Evolutionary conservation across 2,797 vertebrate genomes (phyloP).

Genomic region (Phylloscopus collybita): DNA sequence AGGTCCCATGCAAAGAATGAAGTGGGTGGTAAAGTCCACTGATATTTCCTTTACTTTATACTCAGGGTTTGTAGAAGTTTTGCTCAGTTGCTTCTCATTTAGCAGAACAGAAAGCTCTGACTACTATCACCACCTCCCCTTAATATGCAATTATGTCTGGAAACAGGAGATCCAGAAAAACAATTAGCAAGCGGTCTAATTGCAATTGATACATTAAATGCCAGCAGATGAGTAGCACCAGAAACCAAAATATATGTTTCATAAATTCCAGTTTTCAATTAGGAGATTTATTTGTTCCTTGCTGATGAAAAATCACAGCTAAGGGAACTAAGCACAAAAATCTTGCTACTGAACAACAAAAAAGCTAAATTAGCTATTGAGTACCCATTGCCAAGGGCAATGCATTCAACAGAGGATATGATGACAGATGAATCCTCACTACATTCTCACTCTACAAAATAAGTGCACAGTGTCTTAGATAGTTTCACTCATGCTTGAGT

Average conservation of each 20-base stretch:
- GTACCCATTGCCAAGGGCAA: slow-evolving; percentile 79
- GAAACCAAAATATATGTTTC: slow-evolving; percentile 61
- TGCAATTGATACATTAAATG: slow-evolving; percentile 35
- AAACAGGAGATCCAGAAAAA: slow-evolving; percentile 23
- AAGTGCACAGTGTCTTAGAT: slow-evolving; percentile 72
- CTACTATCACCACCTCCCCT: background rate
- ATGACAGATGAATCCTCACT: slow-evolving; percentile 72
- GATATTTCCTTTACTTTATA: background rate
- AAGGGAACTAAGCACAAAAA: slow-evolving; percentile 62
- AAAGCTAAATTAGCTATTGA: slow-evolving; percentile 74
- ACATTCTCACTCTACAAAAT: slow-evolving; percentile 67
- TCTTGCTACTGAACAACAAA: slow-evolving; percentile 65
- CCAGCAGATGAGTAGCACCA: slow-evolving; percentile 35
- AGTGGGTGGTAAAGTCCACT: background rate
- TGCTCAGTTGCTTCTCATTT: background rate
- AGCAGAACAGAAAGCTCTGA: background rate
- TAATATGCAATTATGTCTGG: background rate
- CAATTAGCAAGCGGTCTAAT: slow-evolving; percentile 58
- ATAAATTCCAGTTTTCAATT: slow-evolving; percentile 41
- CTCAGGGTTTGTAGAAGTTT: background rate
- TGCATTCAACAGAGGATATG: slow-evolving; percentile 71
- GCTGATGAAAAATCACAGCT: slow-evolving; percentile 48
- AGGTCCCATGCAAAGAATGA: background rate
- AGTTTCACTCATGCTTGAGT: slow-evolving; percentile 64
- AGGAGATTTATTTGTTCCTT: background rate